Percentiles rank a stretch among this genome's conserved stretches.
These are phyloP conservation scores for Napeogenes sylphis DNA, from an alignment of 2,888 invertebrate genomes.

Conservation along the genomic window DNA sequence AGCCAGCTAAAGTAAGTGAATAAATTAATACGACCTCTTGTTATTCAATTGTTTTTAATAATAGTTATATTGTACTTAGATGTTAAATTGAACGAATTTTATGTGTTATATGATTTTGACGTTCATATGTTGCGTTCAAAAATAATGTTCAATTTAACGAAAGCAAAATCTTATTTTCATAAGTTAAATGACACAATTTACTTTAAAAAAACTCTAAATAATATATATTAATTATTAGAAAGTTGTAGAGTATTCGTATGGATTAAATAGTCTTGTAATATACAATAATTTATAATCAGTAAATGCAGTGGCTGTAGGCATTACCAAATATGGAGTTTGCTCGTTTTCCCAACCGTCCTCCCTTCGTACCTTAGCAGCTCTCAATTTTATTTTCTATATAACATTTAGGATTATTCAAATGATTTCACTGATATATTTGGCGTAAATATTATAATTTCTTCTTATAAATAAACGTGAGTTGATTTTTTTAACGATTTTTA, in stretches of 20 bases:
- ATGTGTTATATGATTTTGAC: slow-evolving; percentile 33
- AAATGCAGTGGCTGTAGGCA: slow-evolving; percentile 72
- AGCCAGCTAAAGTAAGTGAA: slow-evolving; percentile 49
- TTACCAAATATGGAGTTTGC: slow-evolving; percentile 84
- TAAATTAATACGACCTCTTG: not conserved
- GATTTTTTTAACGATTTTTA: slow-evolving; percentile 43
- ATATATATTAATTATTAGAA: slow-evolving; percentile 20
- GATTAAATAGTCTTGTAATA: slow-evolving; percentile 13
- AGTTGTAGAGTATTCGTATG: slow-evolving; percentile 3
- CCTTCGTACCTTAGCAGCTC: slow-evolving; percentile 76
- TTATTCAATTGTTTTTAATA: not conserved
- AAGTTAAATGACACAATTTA: slow-evolving; percentile 12
- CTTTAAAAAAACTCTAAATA: slow-evolving; percentile 11
- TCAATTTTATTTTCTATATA: slow-evolving; percentile 69
- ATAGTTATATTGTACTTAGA: not conserved
- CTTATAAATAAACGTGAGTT: slow-evolving; percentile 68
- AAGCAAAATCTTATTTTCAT: slow-evolving; percentile 37
- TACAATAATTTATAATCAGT: slow-evolving; percentile 48
- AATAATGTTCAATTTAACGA: slow-evolving; percentile 37
- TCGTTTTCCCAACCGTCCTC: slow-evolving; percentile 79
- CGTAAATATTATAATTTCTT: slow-evolving; percentile 61
- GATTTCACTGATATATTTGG: slow-evolving; percentile 69
- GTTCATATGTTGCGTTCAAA: slow-evolving; percentile 52
- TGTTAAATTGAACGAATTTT: slow-evolving; percentile 38
- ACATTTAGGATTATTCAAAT: slow-evolving; percentile 67